Base-by-base conservation (phyloP, 2,113 vertebrate genomes). In the Tichodroma muraria region DNA sequence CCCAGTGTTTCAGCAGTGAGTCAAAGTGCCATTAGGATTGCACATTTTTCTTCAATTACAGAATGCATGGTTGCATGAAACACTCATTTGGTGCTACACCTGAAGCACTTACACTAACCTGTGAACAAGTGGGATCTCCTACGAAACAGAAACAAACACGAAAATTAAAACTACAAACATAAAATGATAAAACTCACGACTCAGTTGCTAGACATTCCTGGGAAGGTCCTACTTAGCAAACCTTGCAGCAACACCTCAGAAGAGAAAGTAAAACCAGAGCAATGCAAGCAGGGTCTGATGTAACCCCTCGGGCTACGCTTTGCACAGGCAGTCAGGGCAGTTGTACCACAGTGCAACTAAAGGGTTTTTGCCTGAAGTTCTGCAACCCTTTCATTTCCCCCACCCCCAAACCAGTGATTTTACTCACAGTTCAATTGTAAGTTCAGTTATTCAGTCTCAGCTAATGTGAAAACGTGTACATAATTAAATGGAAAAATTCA, bases 11-110 rank as follows among this genome's bases (percentile, higher is more conserved):
- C 95, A 95, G 85, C 45, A 88, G 45, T 31, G 72, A 83, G 93
- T 84, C 89, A 95, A 96, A 96, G 93, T 95, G 88, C 96, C 90
- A 76, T 69, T 63, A 57, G 61, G 92, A 96, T 88, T 97, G 96
- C 96, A 93, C 88, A 30, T 88, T 95, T 87, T 73, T 94, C 63
- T 72, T 88, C 88, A 60, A 11, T 78, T 71, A 73, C 44, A 61
- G 66, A 68, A 52, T 16, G 77, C 38, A 37, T 3, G 54, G 63
- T 21, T 77, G 73, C 94, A 89, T 68, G 89, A 91, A 85, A 72
- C 1, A 9, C 17, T 82, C 4, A 3, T 8, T n/a, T 44, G 18
- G 44, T 76, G 63, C 76, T 30, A 40, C 37, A 14, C 92, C 84
- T 89, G 89, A 82, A 82, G 79, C 71, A 47, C 69, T 86, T 52